Base-by-base conservation (phyloP, 2,797 vertebrate genomes). In the Propithecus perrieri region DNA sequence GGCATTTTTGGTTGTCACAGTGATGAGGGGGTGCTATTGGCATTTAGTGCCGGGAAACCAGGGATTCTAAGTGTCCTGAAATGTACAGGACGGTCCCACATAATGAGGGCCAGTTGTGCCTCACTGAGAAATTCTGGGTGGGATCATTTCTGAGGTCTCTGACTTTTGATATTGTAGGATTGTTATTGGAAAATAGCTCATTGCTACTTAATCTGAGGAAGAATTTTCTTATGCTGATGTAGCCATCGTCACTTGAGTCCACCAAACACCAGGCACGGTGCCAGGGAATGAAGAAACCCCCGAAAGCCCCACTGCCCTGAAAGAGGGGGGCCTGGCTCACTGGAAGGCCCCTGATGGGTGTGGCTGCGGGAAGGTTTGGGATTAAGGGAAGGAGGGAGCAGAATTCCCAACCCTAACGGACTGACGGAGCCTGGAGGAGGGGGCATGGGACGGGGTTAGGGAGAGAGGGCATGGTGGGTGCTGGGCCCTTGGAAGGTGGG, bases 391-490 rank as follows among this genome's bases (percentile, higher is more conserved):
- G 7, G 17, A n/a, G 30, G 90, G 13, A 28, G 26, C 14, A 5
- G 65, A 35, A 28, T 30, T 86, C 24, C 48, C 3, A 28, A 11
- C 14, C 15, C n/a, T n/a, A 14, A 61, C 38, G 0, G 8, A 30
- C 4, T 41, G 35, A 79, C 33, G 26, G 22, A 22, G 13, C 28
- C 26, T 15, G 18, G 38, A 11, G 5, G 8, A 0, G 22, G 33
- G 7, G 33, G 46, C 1, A 2, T 38, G 72, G 55, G 4, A 1
- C 14, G 3, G 11, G 6, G 7, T 18, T 13, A 2, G 28, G 2
- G 2, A 30, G 55, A 38, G 18, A 26, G 7, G 59, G n/a, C 63
- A 1, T 11, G 72, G 20, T 61, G 0, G 17, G 20, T 5, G 28
- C 33, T 63, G 26, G 46, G 7, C 7, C 59, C 30, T 15, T 22